phyloP scores from a whole-genome alignment of 2,888 invertebrate species.

The Drosophila mulleri region DNA sequence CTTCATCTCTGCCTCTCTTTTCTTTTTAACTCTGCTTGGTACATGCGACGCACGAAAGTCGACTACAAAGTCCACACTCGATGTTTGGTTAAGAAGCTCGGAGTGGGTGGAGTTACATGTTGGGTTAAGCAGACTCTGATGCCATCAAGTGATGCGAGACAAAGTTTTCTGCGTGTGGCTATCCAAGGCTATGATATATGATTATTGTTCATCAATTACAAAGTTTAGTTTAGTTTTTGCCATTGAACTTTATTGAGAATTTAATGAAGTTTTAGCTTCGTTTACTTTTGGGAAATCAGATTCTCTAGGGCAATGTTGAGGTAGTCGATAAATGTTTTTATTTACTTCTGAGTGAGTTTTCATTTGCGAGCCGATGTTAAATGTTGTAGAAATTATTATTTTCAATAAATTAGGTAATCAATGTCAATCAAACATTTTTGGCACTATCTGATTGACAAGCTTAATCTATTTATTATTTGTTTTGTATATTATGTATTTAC shows the following conservation, averaged over 20 bases:
- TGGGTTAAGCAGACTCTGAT: background rate
- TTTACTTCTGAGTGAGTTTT: background rate
- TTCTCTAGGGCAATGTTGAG: constrained; percentile 1
- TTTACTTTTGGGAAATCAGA: background rate
- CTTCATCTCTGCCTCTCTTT: background rate
- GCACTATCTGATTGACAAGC: background rate
- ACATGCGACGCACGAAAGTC: constrained; percentile 29
- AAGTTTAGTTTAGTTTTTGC: constrained; percentile 1
- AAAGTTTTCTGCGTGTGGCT: constrained; percentile 22
- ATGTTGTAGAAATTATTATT: background rate
- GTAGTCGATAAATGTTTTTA: background rate
- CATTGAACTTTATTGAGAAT: background rate
- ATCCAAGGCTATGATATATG: constrained; percentile 12
- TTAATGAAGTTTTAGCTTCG: background rate
- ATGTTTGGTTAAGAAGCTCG: background rate
- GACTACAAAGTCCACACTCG: constrained; percentile 28
- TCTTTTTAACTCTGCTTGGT: background rate
- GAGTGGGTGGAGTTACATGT: background rate
- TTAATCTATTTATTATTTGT: too few species aligned
- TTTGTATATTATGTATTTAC: too few species aligned
- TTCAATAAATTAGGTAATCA: background rate
- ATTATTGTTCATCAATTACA: constrained; percentile 30
- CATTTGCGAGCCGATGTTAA: background rate
- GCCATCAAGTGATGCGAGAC: constrained; percentile 1
- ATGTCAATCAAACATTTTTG: background rate